A percentile compares a stretch with the other conserved stretches of the same genome.
phyloP scores from a whole-genome alignment of 2,797 vertebrate genomes.

The Melopsittacus undulatus region DNA sequence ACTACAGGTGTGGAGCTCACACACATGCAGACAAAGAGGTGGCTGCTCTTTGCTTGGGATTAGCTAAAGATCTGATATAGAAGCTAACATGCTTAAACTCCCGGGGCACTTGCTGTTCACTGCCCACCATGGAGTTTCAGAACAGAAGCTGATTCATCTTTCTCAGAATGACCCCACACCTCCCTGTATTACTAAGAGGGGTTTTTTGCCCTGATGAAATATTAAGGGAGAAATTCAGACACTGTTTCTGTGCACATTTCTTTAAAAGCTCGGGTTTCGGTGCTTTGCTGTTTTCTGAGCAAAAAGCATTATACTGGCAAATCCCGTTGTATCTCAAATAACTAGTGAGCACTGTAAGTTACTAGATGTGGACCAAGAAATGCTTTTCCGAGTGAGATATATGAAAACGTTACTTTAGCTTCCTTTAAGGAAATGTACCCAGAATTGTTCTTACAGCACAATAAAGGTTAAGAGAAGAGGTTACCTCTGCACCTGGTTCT shows the following conservation, averaged over 20 bases:
- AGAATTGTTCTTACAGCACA: not conserved
- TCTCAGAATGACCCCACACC: not conserved
- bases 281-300: not conserved
- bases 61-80: not conserved
- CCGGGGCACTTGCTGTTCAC: not conserved
- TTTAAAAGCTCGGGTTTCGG: not conserved
- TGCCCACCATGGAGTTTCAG: not conserved
- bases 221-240: not conserved
- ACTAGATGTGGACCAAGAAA: not conserved
- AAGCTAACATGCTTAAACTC: not conserved
- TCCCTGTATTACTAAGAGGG: not conserved
- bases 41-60: not conserved
- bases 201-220: not conserved
- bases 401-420: not conserved
- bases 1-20: constrained; percentile 18
- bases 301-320: not conserved
- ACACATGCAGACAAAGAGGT: not conserved
- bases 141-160: not conserved
- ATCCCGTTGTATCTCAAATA: not conserved
- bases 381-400: not conserved
- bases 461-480: not conserved
- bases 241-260: not conserved
- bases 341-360: not conserved
- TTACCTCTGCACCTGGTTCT: not conserved
- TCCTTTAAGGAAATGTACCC: not conserved